Conservation (phyloP, 2,797 vertebrate genomes). For the Yasuhikotakia modesta region DNA sequence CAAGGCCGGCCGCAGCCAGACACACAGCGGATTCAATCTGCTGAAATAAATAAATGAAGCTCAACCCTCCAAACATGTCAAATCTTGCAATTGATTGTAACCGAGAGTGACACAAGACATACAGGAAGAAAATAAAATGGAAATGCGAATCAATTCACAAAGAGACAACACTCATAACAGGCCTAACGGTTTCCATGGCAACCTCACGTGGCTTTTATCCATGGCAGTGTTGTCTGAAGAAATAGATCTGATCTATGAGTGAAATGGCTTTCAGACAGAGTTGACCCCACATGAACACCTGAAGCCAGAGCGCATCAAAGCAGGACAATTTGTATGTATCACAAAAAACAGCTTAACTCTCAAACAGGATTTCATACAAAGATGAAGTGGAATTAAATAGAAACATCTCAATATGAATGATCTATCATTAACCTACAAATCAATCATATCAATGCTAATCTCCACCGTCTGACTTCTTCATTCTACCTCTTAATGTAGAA, state of each 20-base stretch:
- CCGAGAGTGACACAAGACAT: conserved; percentile 35
- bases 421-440: not conserved
- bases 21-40: conserved; percentile 27
- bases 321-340: not conserved
- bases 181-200: conserved; percentile 68
- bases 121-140: conserved; percentile 29
- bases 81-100: conserved; percentile 35
- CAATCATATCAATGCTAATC: too few relatives aligned
- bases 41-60: conserved; percentile 18
- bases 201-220: conserved; percentile 59
- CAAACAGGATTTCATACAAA: not conserved
- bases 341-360: too few relatives aligned
- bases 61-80: conserved; percentile 20
- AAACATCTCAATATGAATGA: not conserved
- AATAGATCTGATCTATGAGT: conserved; percentile 57
- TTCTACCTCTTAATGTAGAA: too few relatives aligned
- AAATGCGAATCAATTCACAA: conserved; percentile 58
- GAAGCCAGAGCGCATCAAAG: conserved; percentile 27
- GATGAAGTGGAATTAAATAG: not conserved
- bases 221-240: conserved; percentile 50
- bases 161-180: conserved; percentile 56
- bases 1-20: conserved; percentile 15
- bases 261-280: conserved; percentile 52
- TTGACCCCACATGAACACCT: conserved; percentile 42
- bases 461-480: too few relatives aligned